A percentile compares a stretch with the other conserved stretches of the same genome.
phyloP scores from a whole-genome alignment of 2,888 invertebrate species.

The Andrena haemorrhoa region DNA sequence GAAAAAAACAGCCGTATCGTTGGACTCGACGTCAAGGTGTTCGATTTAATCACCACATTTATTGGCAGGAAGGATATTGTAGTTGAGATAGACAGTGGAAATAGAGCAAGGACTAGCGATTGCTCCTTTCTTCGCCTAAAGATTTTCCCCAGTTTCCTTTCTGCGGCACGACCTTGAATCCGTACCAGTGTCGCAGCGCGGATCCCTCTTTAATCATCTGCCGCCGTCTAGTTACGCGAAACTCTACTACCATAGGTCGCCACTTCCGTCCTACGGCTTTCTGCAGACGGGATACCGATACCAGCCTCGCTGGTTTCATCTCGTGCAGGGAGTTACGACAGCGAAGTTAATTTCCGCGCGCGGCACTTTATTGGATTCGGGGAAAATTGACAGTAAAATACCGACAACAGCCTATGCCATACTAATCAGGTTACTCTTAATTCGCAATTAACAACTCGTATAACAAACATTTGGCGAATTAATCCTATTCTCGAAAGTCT shows the following conservation, averaged over 20 bases:
- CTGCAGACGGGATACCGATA: neutral
- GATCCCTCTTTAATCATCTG: conserved; percentile 54
- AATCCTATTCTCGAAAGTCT: no score
- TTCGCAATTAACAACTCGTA: no score
- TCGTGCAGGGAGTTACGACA: neutral
- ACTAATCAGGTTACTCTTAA: no score
- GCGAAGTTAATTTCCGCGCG: neutral
- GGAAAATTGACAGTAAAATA: neutral
- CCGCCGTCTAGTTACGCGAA: conserved; percentile 18
- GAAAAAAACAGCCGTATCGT: no score
- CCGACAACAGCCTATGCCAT: neutral
- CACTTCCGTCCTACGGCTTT: conserved; percentile 20
- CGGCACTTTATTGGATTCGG: conserved; percentile 5
- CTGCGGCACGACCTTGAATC: conserved; percentile 17
- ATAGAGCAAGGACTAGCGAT: neutral
- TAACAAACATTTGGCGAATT: no score
- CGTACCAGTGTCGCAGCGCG: neutral
- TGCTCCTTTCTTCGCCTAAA: conserved; percentile 5
- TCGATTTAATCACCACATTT: no score
- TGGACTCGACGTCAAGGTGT: no score
- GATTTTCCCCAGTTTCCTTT: conserved; percentile 2
- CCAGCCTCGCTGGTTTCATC: neutral
- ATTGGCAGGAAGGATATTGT: no score
- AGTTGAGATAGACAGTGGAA: no score
- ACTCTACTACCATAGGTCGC: conserved; percentile 17